These are phyloP conservation scores for Labeo rohita DNA, from an alignment of 2,113 vertebrate genomes.

Conservation along the genomic window DNA sequence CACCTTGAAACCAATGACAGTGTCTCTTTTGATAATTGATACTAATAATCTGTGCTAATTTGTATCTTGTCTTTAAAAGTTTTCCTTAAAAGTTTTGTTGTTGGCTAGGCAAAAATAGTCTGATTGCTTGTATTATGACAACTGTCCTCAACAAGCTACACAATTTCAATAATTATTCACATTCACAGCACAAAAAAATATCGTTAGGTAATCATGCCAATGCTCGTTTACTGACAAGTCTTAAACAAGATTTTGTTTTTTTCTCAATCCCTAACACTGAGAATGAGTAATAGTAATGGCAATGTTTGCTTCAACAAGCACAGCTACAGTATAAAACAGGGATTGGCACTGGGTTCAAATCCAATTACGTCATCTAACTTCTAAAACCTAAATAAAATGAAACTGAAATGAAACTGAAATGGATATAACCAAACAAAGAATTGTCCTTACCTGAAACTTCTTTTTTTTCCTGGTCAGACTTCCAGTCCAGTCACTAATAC, in stretches of 20 bases:
- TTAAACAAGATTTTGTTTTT: too few relatives aligned
- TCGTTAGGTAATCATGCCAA: neutral
- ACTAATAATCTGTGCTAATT: neutral
- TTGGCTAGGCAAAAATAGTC: neutral
- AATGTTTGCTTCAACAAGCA: neutral
- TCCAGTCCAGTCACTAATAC: constrained; percentile 95
- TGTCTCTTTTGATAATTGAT: too few relatives aligned
- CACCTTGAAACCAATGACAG: too few relatives aligned
- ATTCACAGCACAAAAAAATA: neutral
- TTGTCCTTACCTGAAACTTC: constrained; percentile 83
- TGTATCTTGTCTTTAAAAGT: neutral
- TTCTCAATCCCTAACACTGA: neutral
- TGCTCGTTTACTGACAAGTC: neutral
- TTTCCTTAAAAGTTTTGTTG: neutral
- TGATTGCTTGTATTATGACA: neutral
- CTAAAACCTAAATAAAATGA: neutral
- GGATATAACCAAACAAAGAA: neutral
- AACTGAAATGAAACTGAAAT: neutral
- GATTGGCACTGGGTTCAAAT: neutral
- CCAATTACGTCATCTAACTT: neutral
- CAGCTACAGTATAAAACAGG: neutral
- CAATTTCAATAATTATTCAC: neutral
- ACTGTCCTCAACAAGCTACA: neutral
- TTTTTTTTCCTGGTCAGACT: constrained; percentile 94
- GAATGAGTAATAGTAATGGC: neutral